Evolutionary conservation across 2,113 vertebrate genomes (phyloP).

Genomic region (Isurus oxyrinchus): DNA sequence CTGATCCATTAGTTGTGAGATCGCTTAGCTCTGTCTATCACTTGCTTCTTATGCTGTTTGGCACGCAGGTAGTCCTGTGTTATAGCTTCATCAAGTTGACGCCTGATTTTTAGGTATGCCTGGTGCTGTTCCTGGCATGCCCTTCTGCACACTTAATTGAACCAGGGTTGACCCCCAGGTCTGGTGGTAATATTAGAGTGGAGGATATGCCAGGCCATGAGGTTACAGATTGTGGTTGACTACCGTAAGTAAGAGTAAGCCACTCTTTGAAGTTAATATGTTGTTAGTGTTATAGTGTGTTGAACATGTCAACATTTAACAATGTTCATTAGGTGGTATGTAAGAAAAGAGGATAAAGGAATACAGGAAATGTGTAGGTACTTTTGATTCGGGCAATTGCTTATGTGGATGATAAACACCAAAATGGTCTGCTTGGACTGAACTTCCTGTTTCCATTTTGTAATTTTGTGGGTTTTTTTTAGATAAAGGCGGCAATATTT

Average conservation of each 20-base stretch:
- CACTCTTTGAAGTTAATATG: neutral
- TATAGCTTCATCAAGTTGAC: too few relatives aligned
- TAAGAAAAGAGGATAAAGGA: neutral
- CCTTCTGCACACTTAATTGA: too few relatives aligned
- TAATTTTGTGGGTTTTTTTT: neutral
- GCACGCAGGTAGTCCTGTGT: too few relatives aligned
- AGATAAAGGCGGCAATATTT: neutral
- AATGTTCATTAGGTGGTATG: neutral
- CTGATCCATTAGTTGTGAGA: too few relatives aligned
- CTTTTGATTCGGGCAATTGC: neutral
- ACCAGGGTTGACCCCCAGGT: too few relatives aligned
- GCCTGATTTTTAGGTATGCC: too few relatives aligned
- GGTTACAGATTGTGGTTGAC: too few relatives aligned
- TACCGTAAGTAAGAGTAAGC: conserved; percentile 63
- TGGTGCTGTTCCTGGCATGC: too few relatives aligned
- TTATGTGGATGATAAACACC: neutral
- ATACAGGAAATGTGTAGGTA: neutral
- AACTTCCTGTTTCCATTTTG: neutral
- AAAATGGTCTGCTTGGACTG: neutral
- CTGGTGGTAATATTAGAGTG: too few relatives aligned
- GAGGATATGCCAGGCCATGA: too few relatives aligned
- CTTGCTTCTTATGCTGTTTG: too few relatives aligned
- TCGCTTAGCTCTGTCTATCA: too few relatives aligned
- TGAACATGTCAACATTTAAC: neutral
- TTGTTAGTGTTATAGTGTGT: neutral